Conservation (phyloP, 2,113 vertebrate species). For the Perca fluviatilis region DNA sequence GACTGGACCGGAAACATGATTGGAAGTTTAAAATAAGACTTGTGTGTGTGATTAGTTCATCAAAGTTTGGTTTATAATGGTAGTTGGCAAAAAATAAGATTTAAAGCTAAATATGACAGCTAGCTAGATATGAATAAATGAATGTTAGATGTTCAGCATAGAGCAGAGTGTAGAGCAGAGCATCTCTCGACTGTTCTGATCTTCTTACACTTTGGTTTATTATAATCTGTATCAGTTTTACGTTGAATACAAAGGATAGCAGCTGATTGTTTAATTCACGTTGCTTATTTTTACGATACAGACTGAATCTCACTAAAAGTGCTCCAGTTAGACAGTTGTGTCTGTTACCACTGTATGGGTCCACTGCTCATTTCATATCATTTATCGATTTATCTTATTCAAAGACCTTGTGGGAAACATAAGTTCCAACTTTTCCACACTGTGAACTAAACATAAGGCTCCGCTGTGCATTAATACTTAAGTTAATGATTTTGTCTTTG, state of each 20-base stretch:
- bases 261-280: not conserved
- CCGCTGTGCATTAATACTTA: constrained; percentile 13
- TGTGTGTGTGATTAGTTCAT: not conserved
- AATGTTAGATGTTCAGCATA: not conserved
- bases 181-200: not conserved
- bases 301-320: not conserved
- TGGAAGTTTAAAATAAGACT: not conserved
- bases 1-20: not conserved
- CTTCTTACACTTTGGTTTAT: not conserved
- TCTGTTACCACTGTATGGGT: not conserved
- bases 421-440: not conserved
- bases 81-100: not conserved
- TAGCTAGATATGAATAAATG: too few species aligned
- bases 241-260: not conserved
- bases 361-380: not conserved
- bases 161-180: not conserved
- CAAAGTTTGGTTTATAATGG: not conserved
- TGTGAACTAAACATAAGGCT: not conserved
- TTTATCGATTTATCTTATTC: not conserved
- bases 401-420: not conserved
- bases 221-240: not conserved
- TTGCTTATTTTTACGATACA: not conserved
- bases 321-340: not conserved
- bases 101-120: not conserved
- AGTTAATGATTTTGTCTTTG: constrained; percentile 49